Conservation (phyloP, 2,797 vertebrate species). For the Limosa lapponica region DNA sequence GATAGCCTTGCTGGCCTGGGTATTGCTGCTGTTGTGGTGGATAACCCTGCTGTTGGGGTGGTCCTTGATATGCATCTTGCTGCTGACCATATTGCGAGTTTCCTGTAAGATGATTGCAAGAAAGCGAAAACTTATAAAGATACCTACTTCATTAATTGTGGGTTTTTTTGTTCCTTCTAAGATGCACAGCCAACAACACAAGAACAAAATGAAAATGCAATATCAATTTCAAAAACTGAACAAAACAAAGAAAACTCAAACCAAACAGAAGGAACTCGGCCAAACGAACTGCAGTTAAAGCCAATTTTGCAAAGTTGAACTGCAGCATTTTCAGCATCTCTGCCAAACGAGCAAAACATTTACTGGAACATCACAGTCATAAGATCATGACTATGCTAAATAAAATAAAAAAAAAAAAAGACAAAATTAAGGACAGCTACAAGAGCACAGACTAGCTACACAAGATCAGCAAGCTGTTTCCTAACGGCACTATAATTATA, state of each 20-base stretch:
- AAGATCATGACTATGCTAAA: slow-evolving; percentile 83
- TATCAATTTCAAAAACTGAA: slow-evolving; percentile 78
- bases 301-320: slow-evolving; percentile 82
- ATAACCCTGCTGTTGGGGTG: slow-evolving; percentile 94
- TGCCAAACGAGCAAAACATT: slow-evolving; percentile 83
- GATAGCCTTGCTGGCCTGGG: slow-evolving; percentile 93
- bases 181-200: slow-evolving; percentile 82
- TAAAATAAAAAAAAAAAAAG: slow-evolving; percentile 73
- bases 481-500: slow-evolving; percentile 78
- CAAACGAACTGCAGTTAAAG: slow-evolving; percentile 85
- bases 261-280: slow-evolving; percentile 83
- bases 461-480: slow-evolving; percentile 86
- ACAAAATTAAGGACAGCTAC: slow-evolving; percentile 86
- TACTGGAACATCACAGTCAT: slow-evolving; percentile 81
- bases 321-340: slow-evolving; percentile 82
- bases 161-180: slow-evolving; percentile 48
- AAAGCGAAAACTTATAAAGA: slow-evolving; percentile 64
- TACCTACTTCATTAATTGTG: not conserved
- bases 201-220: slow-evolving; percentile 80
- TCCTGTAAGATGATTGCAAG: slow-evolving; percentile 83
- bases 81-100: slow-evolving; percentile 95
- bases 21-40: slow-evolving; percentile 90
- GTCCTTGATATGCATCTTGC: slow-evolving; percentile 97
- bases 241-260: slow-evolving; percentile 81
- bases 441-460: slow-evolving; percentile 87